Conservation (phyloP, 2,113 vertebrate genomes). For the Epinephelus cyanopodus region DNA sequence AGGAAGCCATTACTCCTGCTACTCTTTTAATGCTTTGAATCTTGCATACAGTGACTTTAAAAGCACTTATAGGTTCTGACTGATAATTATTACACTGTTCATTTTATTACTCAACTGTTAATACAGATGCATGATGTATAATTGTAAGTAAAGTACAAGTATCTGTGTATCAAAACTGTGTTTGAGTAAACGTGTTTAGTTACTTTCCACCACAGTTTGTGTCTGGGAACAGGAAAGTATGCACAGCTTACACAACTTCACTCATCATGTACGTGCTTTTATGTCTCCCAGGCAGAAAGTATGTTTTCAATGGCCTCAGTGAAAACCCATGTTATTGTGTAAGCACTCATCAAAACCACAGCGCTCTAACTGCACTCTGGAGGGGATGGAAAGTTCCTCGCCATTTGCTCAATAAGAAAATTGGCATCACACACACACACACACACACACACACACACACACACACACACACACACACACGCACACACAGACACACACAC, state of each 20-base stretch:
- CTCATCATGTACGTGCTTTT: conserved; percentile 20
- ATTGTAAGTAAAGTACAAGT: too few species aligned
- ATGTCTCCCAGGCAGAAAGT: conserved; percentile 39
- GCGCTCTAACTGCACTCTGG: conserved; percentile 37
- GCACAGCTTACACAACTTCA: conserved; percentile 21
- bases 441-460: background rate
- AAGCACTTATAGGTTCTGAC: too few species aligned
- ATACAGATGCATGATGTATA: background rate
- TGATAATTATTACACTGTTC: too few species aligned
- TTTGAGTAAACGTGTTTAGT: background rate
- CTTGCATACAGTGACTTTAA: too few species aligned
- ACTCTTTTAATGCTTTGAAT: too few species aligned
- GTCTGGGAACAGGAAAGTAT: conserved; percentile 31
- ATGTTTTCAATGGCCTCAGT: conserved; percentile 41
- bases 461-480: background rate
- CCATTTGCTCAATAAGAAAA: conserved; percentile 50
- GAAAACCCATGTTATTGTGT: conserved; percentile 50
- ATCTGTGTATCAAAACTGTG: background rate
- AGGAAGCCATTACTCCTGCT: too few species aligned
- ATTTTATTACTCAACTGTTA: background rate
- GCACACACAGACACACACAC: background rate
- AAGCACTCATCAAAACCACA: conserved; percentile 59
- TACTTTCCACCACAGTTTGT: background rate
- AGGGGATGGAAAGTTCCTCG: conserved; percentile 41
- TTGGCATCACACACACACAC: conserved; percentile 1